phyloP scores from a whole-genome alignment of 2,113 vertebrate species.

The Lepidothrix coronata region DNA sequence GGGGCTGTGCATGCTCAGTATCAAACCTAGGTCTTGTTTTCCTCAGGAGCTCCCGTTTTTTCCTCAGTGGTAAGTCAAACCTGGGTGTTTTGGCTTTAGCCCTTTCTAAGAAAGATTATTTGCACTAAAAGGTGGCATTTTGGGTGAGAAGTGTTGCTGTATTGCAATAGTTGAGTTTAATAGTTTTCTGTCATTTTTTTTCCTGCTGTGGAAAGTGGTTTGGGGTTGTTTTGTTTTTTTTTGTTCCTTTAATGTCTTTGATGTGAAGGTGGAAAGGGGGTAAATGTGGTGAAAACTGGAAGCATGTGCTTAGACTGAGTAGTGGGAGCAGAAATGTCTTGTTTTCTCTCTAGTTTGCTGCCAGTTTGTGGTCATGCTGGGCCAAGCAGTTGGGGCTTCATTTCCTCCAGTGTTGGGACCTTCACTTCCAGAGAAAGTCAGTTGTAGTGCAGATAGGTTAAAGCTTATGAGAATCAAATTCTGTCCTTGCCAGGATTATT shows the following conservation, averaged over 20 bases:
- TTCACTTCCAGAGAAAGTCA: neutral
- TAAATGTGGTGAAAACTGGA: neutral
- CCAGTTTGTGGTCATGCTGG: fast-evolving
- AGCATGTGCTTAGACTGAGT: neutral
- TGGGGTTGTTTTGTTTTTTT: neutral
- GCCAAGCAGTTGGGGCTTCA: neutral
- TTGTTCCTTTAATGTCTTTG: neutral
- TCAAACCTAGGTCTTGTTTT: neutral
- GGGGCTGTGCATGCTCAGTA: neutral
- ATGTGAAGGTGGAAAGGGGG: neutral
- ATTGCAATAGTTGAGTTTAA: neutral
- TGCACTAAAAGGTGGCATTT: neutral
- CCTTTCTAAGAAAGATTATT: neutral
- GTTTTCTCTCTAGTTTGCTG: neutral
- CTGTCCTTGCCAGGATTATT: neutral
- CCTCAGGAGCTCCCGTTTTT: neutral
- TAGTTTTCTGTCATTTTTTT: neutral
- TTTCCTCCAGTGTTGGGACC: neutral
- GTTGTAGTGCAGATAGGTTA: no score
- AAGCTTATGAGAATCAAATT: neutral
- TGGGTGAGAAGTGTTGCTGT: neutral
- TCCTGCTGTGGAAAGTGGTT: neutral
- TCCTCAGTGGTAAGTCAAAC: neutral
- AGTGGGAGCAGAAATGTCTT: neutral
- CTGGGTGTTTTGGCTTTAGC: neutral